A percentile compares a stretch with the other conserved stretches of the same genome.
phyloP scores from a whole-genome alignment of 1,140 invertebrate species.

The Fopius arisanus region DNA sequence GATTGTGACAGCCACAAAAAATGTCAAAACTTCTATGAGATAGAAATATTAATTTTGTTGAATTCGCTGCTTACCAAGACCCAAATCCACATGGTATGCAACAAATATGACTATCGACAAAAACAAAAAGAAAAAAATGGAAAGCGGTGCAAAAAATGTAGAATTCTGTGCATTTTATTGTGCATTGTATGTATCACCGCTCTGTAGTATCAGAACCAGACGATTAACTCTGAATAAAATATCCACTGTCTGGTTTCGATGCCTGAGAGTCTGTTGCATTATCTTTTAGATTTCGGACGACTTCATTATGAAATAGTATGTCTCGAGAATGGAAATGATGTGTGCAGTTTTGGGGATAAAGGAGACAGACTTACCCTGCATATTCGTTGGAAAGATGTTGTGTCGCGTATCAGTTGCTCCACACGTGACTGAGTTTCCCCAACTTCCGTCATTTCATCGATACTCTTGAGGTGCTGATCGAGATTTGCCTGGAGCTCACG shows the following conservation, averaged over 20 bases:
- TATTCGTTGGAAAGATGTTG: constrained; percentile 77
- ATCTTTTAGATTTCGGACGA: neutral
- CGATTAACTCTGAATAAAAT: neutral
- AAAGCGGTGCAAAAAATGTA: constrained; percentile 62
- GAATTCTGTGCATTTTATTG: constrained; percentile 56
- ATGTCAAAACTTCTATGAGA: neutral
- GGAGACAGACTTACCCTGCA: constrained; percentile 69
- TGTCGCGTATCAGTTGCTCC: constrained; percentile 79
- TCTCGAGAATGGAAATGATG: constrained; percentile 1
- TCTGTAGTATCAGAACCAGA: constrained; percentile 45
- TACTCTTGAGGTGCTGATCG: constrained; percentile 75
- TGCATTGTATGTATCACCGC: constrained; percentile 52
- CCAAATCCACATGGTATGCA: constrained; percentile 67
- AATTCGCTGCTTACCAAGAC: constrained; percentile 65
- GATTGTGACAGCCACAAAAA: neutral
- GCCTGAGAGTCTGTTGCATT: neutral
- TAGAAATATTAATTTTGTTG: constrained; percentile 37
- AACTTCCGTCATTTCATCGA: constrained; percentile 85
- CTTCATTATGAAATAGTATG: neutral
- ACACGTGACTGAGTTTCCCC: constrained; percentile 84
- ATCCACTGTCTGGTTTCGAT: neutral
- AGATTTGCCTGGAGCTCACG: constrained; percentile 78
- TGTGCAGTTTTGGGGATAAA: neutral
- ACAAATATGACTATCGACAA: constrained; percentile 66
- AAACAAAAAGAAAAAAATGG: constrained; percentile 61